Evolutionary conservation across 2,888 invertebrate species (phyloP).

Genomic region (Apamea crenata): DNA sequence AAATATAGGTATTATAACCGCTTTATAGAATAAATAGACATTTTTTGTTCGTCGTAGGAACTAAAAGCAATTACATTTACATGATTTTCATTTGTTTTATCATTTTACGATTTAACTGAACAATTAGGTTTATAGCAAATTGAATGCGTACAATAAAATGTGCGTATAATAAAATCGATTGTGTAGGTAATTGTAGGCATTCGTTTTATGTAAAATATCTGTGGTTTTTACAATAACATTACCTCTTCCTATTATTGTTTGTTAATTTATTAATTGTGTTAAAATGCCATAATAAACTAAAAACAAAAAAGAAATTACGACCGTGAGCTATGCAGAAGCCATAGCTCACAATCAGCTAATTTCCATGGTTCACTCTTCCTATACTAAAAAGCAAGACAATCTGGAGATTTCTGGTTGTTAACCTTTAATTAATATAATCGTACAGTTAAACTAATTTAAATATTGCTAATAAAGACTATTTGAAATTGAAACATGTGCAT

Average conservation of each 20-base stretch:
- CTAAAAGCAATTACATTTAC: constrained; percentile 15
- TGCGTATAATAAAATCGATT: neutral
- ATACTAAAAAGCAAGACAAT: neutral
- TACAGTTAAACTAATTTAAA: neutral
- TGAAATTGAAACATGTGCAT: neutral
- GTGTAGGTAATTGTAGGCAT: neutral
- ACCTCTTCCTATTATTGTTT: neutral
- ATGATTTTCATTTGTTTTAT: constrained; percentile 27
- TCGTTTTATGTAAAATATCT: neutral
- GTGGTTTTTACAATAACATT: neutral
- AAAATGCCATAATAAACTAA: neutral
- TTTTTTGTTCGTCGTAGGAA: neutral
- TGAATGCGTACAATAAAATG: constrained; percentile 26
- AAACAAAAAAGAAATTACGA: neutral
- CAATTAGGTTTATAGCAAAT: constrained; percentile 20
- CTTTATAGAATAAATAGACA: neutral
- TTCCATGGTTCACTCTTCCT: too few species aligned
- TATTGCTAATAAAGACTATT: neutral
- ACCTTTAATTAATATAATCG: neutral
- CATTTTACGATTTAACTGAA: constrained; percentile 20
- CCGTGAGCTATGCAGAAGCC: neutral
- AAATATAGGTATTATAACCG: neutral
- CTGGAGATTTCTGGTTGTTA: neutral
- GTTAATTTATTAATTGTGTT: neutral
- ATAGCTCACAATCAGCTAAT: too few species aligned